These are phyloP conservation scores for Thyatira batis DNA, from an alignment of 2,888 invertebrate species.

Conservation along the genomic window DNA sequence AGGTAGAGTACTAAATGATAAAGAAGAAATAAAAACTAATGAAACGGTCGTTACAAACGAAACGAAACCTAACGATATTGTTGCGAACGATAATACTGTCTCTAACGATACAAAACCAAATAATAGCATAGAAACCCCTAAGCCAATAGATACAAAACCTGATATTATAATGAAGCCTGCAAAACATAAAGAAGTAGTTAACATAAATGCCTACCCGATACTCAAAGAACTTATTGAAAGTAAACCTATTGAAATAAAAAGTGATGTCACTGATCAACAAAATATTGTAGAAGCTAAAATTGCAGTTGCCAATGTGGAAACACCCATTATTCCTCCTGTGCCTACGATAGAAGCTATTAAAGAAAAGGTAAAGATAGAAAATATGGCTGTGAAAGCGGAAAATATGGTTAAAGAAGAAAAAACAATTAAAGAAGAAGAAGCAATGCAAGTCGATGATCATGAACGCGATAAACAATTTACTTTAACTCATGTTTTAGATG, in stretches of 20 bases:
- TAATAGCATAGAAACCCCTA: not conserved
- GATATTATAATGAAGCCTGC: not conserved
- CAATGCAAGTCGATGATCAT: constrained; percentile 22
- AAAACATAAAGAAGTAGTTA: not conserved
- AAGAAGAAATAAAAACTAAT: constrained; percentile 27
- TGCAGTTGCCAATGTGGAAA: not conserved
- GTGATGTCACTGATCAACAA: not conserved
- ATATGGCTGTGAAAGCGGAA: constrained; percentile 6
- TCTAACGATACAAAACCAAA: not conserved
- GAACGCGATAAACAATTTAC: constrained; percentile 42
- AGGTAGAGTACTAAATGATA: constrained; percentile 58
- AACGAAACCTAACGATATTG: constrained; percentile 8
- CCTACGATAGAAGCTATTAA: constrained; percentile 8
- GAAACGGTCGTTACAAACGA: constrained; percentile 10
- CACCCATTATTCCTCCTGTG: not conserved
- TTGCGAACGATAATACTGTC: not conserved
- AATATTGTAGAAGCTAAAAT: not conserved
- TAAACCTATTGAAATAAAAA: not conserved
- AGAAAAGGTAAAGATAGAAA: constrained; percentile 7
- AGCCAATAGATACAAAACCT: not conserved
- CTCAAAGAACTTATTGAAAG: not conserved
- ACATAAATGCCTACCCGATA: not conserved
- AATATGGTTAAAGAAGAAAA: constrained; percentile 18
- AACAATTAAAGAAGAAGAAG: constrained; percentile 16
- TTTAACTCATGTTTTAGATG: constrained; percentile 72